Base-by-base conservation (phyloP, 2,113 vertebrate species). In the Cynoglossus semilaevis region DNA sequence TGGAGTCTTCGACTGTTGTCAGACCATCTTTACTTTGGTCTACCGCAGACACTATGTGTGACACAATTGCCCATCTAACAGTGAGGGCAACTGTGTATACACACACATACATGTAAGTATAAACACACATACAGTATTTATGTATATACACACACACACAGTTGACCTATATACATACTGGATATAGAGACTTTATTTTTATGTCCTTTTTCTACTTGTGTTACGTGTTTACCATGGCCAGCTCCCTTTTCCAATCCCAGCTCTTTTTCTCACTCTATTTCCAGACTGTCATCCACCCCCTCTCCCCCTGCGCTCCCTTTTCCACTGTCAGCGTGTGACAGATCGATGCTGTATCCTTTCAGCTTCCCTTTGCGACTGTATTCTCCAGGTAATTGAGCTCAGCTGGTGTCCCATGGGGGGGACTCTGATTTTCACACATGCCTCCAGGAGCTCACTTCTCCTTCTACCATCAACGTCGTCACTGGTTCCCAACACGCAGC, bases 351-450 rank as follows among this genome's bases (percentile, higher is more conserved):
- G 80, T 76, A 80, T 83, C 82, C 82, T 85, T 76, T 74, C 63
- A 66, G 76, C 76, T 83, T 81, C 72, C 83, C 74, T 77, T 83
- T 83, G 76, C 78, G 71, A 83, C 80, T 80, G 80, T 80, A 80
- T 88, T 88, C 84, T 82, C 86, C 82, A 82, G 80, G 80, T 86
- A 88, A 86, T 88, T 86, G 86, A 88, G 84, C 82, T 86, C 86
- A 88, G 84, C 78, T 85, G 84, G 76, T 79, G 58, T 86, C 80
- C 78, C 82, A 64, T 29, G 22, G 22, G 59, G 76, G 68, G 81
- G 76, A 60, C 52, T 14, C 69, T 74, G 81, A 79, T 84, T 87
- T 87, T 79, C 81, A 75, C 81, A 69, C 47, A 51, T 37, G 9
- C 59, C 72, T 69, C 69, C 36, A 56, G 60, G 58, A 73, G 74